Percentiles rank a stretch among this genome's conserved stretches.
phyloP scores from a whole-genome alignment of 2,113 vertebrate genomes.

The Chaetura pelagica region DNA sequence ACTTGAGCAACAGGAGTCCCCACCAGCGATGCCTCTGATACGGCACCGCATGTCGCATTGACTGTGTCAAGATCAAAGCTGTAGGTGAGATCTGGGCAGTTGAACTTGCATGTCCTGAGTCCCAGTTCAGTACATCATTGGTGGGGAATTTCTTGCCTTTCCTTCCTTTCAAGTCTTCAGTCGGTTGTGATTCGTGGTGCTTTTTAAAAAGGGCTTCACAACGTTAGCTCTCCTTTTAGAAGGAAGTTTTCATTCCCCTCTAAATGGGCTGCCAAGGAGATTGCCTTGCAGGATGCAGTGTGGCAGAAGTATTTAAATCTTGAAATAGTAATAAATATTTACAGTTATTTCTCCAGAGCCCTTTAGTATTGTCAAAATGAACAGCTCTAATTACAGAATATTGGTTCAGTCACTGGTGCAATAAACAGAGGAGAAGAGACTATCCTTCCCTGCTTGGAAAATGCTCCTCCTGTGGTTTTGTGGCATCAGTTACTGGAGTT shows the following conservation, averaged over 20 bases:
- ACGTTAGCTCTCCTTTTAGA: not conserved
- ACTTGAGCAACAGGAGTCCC: not conserved
- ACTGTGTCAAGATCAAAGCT: not conserved
- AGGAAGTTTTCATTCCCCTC: not conserved
- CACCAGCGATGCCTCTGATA: not conserved
- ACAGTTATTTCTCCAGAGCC: not conserved
- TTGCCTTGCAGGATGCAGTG: not conserved
- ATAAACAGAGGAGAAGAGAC: not conserved
- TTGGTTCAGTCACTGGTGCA: not conserved
- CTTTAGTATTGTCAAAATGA: constrained; percentile 37
- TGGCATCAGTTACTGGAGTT: not conserved
- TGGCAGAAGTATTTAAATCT: not conserved
- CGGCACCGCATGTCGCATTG: fast-evolving
- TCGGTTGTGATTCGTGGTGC: not conserved
- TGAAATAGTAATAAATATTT: constrained; percentile 43
- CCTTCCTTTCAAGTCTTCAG: not conserved
- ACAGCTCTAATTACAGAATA: constrained; percentile 3
- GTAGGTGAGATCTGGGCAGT: not conserved
- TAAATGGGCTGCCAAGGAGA: not conserved
- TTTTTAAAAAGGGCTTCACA: not conserved
- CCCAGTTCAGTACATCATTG: not conserved
- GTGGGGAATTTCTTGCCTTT: not conserved
- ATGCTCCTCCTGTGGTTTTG: not conserved
- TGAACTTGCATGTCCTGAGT: not conserved
- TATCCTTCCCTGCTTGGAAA: not conserved